Evolutionary conservation across 92 coral and sea anemone genomes (phyloP).

Genomic region (Siderastrea siderea): DNA sequence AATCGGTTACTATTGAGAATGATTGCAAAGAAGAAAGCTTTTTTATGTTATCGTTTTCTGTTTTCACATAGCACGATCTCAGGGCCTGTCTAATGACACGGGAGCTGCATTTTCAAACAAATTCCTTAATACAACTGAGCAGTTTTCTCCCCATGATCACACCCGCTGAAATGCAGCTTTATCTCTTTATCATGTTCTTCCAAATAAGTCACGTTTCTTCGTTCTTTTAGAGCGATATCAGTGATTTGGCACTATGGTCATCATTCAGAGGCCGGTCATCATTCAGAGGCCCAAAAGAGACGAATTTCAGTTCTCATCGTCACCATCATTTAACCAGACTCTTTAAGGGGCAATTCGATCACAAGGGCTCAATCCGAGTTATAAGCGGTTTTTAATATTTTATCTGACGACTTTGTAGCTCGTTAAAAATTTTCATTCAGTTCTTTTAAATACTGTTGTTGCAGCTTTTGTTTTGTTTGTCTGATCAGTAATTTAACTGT

Average conservation of each 20-base stretch:
- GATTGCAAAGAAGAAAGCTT: too few species aligned
- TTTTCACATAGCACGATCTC: too few species aligned
- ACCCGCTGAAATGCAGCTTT: background rate
- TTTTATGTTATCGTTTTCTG: too few species aligned
- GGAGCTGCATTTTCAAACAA: background rate
- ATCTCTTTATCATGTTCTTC: background rate
- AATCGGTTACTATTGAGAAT: too few species aligned
- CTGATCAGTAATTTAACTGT: constrained; percentile 14
- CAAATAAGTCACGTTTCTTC: too few species aligned
- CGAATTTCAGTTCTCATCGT: background rate
- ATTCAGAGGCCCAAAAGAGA: background rate
- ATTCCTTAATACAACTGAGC: background rate
- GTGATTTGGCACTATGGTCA: background rate
- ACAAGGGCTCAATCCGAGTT: background rate
- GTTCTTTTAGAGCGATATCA: background rate
- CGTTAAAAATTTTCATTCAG: background rate
- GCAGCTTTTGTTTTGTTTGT: constrained; percentile 5
- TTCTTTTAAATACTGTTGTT: constrained; percentile 11
- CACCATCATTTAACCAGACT: background rate
- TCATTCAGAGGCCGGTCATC: too few species aligned
- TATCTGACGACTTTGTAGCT: background rate
- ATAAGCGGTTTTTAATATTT: background rate
- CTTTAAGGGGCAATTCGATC: background rate
- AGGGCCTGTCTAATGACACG: background rate
- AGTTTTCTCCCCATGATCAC: background rate